phyloP scores from a whole-genome alignment of 2,888 invertebrate genomes.

The Copidosoma aretas region DNA sequence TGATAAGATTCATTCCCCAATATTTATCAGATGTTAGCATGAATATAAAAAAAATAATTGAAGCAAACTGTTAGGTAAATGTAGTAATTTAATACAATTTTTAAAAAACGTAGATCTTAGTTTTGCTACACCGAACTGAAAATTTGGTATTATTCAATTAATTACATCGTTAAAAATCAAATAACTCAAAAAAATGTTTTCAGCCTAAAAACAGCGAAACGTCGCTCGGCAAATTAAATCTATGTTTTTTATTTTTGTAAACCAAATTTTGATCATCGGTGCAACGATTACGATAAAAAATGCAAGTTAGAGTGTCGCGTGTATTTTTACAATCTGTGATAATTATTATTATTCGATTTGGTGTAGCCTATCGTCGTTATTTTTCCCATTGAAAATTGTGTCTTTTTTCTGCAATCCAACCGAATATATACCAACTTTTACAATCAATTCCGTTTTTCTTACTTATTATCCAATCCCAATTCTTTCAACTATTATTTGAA shows the following conservation, averaged over 20 bases:
- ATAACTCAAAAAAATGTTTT: too few relatives aligned
- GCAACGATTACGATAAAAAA: constrained; percentile 31
- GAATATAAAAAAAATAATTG: constrained; percentile 1
- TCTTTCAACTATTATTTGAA: constrained; percentile 25
- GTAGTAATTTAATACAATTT: constrained; percentile 45
- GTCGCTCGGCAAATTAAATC: constrained; percentile 15
- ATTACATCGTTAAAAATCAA: constrained; percentile 1
- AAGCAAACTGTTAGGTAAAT: constrained; percentile 49
- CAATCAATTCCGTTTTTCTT: constrained; percentile 8
- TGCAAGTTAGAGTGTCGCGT: constrained; percentile 36
- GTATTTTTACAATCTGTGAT: constrained; percentile 38
- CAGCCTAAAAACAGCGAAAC: constrained; percentile 10
- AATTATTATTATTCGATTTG: constrained; percentile 38
- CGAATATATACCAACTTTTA: constrained; percentile 18
- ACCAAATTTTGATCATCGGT: constrained; percentile 39
- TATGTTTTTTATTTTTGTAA: not conserved
- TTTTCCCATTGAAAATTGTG: constrained; percentile 34
- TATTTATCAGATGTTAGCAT: constrained; percentile 7
- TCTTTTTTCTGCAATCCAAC: constrained; percentile 22
- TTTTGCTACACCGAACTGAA: constrained; percentile 35
- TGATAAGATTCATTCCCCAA: constrained; percentile 4
- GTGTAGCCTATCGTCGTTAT: constrained; percentile 32
- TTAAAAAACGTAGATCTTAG: constrained; percentile 24
- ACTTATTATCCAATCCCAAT: constrained; percentile 11
- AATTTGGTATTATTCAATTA: constrained; percentile 25